Base-by-base conservation (phyloP, 1,140 invertebrate species). In the Atta texana region DNA sequence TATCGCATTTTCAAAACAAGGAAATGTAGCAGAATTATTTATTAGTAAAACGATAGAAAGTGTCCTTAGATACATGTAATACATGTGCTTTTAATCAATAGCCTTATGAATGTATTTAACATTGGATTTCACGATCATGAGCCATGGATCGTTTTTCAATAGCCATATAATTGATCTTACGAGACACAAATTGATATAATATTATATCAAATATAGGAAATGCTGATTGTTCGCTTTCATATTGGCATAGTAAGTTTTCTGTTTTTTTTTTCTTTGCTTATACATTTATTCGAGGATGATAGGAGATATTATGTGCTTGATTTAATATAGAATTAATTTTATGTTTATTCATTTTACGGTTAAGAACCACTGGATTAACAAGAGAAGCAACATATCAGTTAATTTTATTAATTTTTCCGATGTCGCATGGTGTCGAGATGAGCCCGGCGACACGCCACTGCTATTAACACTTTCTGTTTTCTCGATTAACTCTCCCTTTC, bases 301-400 rank as follows among this genome's bases (percentile, higher is more conserved):
- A 49, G 12, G 39, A 7, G n/a, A 66, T 74, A 61, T 84, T 63
- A 84, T 63, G 57, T 59, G 86, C 39, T 88, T 92, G 61, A 28
- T 89, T 94, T 93, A 91, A 88, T 92, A 90, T 92, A 93, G 88
- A 69, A 69, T 90, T 92, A 92, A 90, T 91, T 92, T 91, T 94
- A 92, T 39, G 86, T 90, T 94, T 88, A 76, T 57, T 75, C 55
- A 39, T 88, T 90, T 68, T 88, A 85, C 24, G 84, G 77, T 80
- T 91, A 93, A 92, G 61, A 91, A 89, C 90, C 90, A 93, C 66
- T 88, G 89, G 91, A 93, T 94, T 94, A 94, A 94, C 94, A 94
- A 94, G 94, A 94, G 93, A 94, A 94, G 92, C 93, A 93, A 95
- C 94, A 95, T 95, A 95, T 95, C 94, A 95, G 94, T 95, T 95